Evolutionary conservation across 2,888 invertebrate genomes (phyloP).

Genomic region (Chloromyia formosa): DNA sequence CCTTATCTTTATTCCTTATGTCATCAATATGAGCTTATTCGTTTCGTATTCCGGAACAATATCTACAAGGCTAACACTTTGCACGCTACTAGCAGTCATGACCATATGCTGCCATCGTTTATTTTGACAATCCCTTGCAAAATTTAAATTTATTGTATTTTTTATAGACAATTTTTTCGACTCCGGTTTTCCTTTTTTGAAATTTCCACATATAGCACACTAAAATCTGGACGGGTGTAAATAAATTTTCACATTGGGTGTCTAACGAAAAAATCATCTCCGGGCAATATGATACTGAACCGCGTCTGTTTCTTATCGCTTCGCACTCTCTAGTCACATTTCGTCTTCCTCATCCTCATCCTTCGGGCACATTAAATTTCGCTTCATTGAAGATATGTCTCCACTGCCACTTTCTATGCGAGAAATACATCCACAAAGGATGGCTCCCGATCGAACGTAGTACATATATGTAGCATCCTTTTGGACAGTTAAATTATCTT

Average conservation of each 20-base stretch:
- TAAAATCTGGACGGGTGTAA: slow-evolving; percentile 13
- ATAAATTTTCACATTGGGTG: slow-evolving; percentile 19
- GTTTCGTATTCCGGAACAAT: neutral
- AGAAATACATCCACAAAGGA: neutral
- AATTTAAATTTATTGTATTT: slow-evolving; percentile 38
- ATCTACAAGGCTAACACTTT: neutral
- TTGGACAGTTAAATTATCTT: slow-evolving; percentile 34
- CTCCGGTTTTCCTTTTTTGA: slow-evolving; percentile 5
- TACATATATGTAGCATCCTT: slow-evolving; percentile 12
- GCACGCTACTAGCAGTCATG: neutral
- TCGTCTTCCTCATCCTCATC: neutral
- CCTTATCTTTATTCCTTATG: neutral
- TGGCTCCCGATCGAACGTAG: neutral
- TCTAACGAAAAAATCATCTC: slow-evolving; percentile 22
- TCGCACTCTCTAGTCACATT: neutral
- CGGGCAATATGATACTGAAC: slow-evolving; percentile 6
- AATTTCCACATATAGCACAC: slow-evolving; percentile 23
- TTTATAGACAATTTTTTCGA: slow-evolving; percentile 36
- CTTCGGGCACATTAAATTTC: neutral
- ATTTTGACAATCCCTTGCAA: slow-evolving; percentile 39
- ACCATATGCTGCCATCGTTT: slow-evolving; percentile 33
- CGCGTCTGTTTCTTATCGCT: slow-evolving; percentile 35
- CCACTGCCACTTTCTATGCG: neutral
- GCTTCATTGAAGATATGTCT: neutral
- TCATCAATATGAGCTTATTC: neutral